Conservation (phyloP, 1,140 invertebrate genomes). For the Arion vulgaris region DNA sequence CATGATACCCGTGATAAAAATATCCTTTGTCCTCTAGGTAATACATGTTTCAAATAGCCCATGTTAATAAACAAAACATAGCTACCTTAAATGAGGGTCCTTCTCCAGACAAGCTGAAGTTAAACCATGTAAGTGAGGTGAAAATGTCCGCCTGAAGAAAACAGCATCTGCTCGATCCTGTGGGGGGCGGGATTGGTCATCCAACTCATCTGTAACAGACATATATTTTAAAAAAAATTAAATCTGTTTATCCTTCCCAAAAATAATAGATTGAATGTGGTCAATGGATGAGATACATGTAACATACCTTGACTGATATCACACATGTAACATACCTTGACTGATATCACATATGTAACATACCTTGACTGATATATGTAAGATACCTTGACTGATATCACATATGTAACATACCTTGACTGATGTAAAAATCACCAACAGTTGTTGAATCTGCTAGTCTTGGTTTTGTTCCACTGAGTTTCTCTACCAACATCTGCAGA, state of each 20-base stretch:
- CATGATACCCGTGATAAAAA: too few relatives aligned
- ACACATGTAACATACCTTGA: too few relatives aligned
- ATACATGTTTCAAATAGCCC: too few relatives aligned
- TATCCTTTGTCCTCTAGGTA: too few relatives aligned
- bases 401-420: constrained; percentile 70
- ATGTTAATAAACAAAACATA: too few relatives aligned
- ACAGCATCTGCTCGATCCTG: constrained; percentile 66
- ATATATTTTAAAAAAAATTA: constrained; percentile 12
- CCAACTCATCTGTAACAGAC: constrained; percentile 35
- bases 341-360: too few relatives aligned
- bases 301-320: too few relatives aligned
- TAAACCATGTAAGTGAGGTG: constrained; percentile 83
- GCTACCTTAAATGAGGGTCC: constrained; percentile 63
- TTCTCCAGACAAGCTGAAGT: constrained; percentile 81
- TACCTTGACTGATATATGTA: too few relatives aligned
- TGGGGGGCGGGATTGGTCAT: constrained; percentile 56
- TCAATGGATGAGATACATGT: too few relatives aligned
- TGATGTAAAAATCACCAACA: constrained; percentile 75
- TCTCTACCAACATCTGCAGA: constrained; percentile 86
- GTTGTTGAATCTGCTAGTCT: constrained; percentile 85
- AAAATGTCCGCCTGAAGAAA: constrained; percentile 77
- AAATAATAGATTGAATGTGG: too few relatives aligned
- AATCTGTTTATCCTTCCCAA: not conserved
- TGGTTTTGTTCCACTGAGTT: constrained; percentile 85
- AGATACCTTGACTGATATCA: too few relatives aligned